phyloP scores from a whole-genome alignment of 1,140 invertebrate species.

The Euglossa dilemma region DNA sequence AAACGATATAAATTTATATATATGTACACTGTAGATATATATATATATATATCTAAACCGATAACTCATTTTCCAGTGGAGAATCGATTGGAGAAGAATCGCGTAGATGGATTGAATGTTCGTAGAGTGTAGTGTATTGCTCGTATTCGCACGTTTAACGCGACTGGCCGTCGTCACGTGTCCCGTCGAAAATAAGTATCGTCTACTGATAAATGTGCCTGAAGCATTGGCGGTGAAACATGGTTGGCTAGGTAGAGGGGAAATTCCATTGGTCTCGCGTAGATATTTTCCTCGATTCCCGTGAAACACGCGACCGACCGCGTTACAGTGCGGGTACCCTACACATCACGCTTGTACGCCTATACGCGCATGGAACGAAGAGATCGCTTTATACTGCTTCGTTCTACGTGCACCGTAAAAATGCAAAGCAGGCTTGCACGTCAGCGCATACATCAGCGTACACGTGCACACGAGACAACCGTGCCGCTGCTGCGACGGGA shows the following conservation, averaged over 20 bases:
- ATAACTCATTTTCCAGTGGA: conserved; percentile 40
- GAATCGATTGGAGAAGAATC: not conserved
- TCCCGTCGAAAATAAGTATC: conserved; percentile 63
- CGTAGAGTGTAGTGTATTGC: not conserved
- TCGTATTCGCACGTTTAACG: conserved; percentile 50
- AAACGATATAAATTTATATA: not conserved
- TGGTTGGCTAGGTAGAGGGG: conserved; percentile 26
- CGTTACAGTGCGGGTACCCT: conserved; percentile 44
- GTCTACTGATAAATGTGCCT: conserved; percentile 51
- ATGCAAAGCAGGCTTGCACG: conserved; percentile 69
- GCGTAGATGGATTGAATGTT: conserved; percentile 33
- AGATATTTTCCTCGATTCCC: conserved; percentile 63
- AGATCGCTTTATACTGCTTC: conserved; percentile 69
- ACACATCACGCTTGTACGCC: conserved; percentile 36
- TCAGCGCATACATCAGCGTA: conserved; percentile 61
- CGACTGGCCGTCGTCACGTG: conserved; percentile 57
- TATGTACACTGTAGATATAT: too few relatives aligned
- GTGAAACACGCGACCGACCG: conserved; percentile 60
- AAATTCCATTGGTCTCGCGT: conserved; percentile 65
- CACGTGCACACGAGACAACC: conserved; percentile 54
- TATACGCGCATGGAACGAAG: conserved; percentile 55
- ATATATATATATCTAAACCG: not conserved
- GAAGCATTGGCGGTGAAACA: conserved; percentile 47
- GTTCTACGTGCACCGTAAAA: conserved; percentile 70
- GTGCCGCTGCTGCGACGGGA: not conserved